phyloP scores from a whole-genome alignment of 2,797 vertebrate genomes.

The Macropodus opercularis region DNA sequence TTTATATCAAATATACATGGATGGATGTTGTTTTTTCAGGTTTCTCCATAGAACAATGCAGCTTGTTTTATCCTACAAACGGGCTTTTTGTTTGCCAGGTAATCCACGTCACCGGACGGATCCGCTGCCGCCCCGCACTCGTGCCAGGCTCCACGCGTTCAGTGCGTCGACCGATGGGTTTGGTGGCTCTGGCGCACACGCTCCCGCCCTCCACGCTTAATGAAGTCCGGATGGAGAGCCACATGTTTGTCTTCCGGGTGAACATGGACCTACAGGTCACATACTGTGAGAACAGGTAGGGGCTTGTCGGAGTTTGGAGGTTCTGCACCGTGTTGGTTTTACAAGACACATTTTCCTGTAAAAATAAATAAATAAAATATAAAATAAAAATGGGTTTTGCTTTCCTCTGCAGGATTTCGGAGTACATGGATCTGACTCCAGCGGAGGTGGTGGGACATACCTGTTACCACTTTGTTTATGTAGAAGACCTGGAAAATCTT shows the following conservation, averaged over 20 bases:
- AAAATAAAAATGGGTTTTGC: constrained; percentile 29
- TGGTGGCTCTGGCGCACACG: constrained; percentile 89
- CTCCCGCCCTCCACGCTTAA: constrained; percentile 89
- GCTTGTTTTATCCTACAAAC: not conserved
- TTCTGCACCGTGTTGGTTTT: constrained; percentile 33
- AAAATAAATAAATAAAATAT: too few relatives aligned
- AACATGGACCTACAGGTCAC: constrained; percentile 93
- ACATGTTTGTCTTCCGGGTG: constrained; percentile 92
- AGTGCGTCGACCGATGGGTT: constrained; percentile 82
- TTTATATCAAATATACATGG: constrained; percentile 12
- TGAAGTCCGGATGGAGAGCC: constrained; percentile 90
- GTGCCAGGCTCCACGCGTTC: constrained; percentile 78
- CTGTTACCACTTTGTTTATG: constrained; percentile 90
- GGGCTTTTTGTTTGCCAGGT: constrained; percentile 76
- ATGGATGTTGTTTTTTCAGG: constrained; percentile 3
- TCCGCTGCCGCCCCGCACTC: constrained; percentile 83
- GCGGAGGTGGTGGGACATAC: constrained; percentile 90
- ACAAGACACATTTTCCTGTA: constrained; percentile 36
- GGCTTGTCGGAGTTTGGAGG: not conserved
- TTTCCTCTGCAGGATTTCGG: constrained; percentile 83
- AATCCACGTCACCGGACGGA: constrained; percentile 89
- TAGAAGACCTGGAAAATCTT: constrained; percentile 88
- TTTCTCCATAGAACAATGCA: not conserved
- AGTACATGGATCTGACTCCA: constrained; percentile 91
- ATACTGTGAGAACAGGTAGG: constrained; percentile 92